phyloP scores from a whole-genome alignment of 2,113 vertebrate genomes.

The Conger conger region DNA sequence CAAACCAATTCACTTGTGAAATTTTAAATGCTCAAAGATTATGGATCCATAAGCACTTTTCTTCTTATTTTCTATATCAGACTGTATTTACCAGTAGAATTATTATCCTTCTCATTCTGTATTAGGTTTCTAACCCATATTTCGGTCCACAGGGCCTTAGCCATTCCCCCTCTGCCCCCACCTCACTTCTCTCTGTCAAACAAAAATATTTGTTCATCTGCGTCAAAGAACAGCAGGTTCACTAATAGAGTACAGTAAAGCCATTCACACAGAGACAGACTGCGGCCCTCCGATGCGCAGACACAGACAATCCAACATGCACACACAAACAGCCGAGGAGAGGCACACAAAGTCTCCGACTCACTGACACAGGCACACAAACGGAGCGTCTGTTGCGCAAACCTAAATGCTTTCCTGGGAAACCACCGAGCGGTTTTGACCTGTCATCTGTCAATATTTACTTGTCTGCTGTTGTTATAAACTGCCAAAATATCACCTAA shows the following conservation, averaged over 20 bases:
- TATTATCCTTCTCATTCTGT: not conserved
- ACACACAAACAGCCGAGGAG: slow-evolving; percentile 23
- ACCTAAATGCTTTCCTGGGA: slow-evolving; percentile 6
- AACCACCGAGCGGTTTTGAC: not conserved
- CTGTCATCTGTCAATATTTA: not conserved
- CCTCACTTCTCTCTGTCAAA: slow-evolving; percentile 51
- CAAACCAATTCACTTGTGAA: not conserved
- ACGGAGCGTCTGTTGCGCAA: slow-evolving; percentile 29
- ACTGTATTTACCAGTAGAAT: not conserved
- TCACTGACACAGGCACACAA: slow-evolving; percentile 44
- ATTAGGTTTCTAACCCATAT: slow-evolving; percentile 9
- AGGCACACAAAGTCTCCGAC: slow-evolving; percentile 18
- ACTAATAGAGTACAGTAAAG: slow-evolving; percentile 52
- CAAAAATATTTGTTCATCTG: slow-evolving; percentile 68
- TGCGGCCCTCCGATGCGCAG: slow-evolving; percentile 36
- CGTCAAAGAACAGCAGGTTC: slow-evolving; percentile 57
- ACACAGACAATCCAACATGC: slow-evolving; percentile 27
- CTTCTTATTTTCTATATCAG: not conserved
- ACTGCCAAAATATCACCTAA: not conserved
- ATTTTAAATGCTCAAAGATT: too few relatives aligned
- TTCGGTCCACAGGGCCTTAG: slow-evolving; percentile 21
- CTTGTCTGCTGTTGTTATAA: slow-evolving; percentile 24
- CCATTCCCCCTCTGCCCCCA: slow-evolving; percentile 33
- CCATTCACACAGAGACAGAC: slow-evolving; percentile 52
- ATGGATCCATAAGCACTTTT: too few relatives aligned